Base-by-base conservation (phyloP, 2,888 invertebrate genomes). In the Sicus ferrugineus region DNA sequence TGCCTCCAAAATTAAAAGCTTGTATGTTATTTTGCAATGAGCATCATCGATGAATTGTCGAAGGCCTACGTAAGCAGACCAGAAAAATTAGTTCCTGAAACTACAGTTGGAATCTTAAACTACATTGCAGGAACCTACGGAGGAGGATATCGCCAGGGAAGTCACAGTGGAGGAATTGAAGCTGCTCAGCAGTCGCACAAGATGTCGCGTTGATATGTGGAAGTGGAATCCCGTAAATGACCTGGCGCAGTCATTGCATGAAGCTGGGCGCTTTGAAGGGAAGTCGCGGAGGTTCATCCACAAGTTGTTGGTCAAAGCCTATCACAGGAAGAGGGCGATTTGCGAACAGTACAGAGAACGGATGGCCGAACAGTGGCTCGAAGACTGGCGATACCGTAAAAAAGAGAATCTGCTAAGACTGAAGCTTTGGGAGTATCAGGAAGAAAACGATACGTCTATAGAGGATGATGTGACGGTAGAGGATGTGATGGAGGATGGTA, bases 201-300 rank as follows among this genome's bases (percentile, higher is more conserved):
- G 42, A 5, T 64, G 68, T 31, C 48, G 50, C 2, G 68, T 69
- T 4, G 68, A 56, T n/a, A 30, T 64, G 56, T 69, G 46, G 56
- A 63, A 64, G 7, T 69, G 64, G 63, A 69, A 69, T 42, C 21
- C 46, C 1, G 56, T 69, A 23, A 46, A 63, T 7, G 58, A 63
- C 26, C 56, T 59, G 46, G 23, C 30, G 2, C 21, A 46, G 0
- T 1, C 2, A 2, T 67, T 31, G 11, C 30, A 34, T 6, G 23
- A 46, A n/a, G 2, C 7, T 1, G 67, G 67, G 1, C 67, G 67
- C 16, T 58, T 67, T 3, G 14, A 50, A 31, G 59, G 48, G 9
- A 28, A 59, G 59, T 31, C 59, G 14, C 30, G 5, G 14, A 31
- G n/a, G 26, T 67, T 59, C 30, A 67, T 67, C 16, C n/a, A 58